phyloP scores from a whole-genome alignment of 2,797 vertebrate species.

The Lycodopsis pacificus region DNA sequence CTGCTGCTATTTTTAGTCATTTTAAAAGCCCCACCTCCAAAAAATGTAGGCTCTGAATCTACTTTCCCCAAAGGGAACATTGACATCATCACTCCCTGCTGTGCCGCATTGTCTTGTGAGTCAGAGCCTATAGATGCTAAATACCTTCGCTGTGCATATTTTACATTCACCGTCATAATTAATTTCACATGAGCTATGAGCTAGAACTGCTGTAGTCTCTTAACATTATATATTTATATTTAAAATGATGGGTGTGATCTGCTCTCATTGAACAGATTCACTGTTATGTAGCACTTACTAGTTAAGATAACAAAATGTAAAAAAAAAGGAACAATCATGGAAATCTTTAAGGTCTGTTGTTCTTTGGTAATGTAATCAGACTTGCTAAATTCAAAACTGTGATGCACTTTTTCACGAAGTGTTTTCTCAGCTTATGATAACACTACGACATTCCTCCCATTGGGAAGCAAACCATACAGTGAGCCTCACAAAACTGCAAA shows the following conservation, averaged over 20 bases:
- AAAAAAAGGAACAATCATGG: background rate
- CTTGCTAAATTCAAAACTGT: slow-evolving; percentile 7
- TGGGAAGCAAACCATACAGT: background rate
- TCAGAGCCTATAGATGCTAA: slow-evolving; percentile 1
- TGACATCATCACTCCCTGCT: background rate
- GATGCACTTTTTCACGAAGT: slow-evolving; percentile 2
- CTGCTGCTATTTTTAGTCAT: background rate
- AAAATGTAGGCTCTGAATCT: background rate
- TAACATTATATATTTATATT: background rate
- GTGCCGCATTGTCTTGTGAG: background rate
- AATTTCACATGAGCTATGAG: background rate
- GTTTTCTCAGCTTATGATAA: background rate
- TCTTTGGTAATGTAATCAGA: slow-evolving; percentile 2
- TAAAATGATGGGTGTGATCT: background rate
- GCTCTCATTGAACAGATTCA: slow-evolving; percentile 5
- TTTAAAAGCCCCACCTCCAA: background rate
- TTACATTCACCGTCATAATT: background rate
- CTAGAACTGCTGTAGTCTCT: background rate
- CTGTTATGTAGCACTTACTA: background rate
- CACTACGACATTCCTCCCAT: slow-evolving; percentile 2
- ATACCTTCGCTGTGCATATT: background rate
- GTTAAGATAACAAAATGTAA: background rate
- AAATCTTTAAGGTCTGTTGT: background rate
- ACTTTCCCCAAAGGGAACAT: background rate
- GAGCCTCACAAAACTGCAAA: background rate